Evolutionary conservation across 2,113 vertebrate genomes (phyloP).

Genomic region (Camelus bactrianus): DNA sequence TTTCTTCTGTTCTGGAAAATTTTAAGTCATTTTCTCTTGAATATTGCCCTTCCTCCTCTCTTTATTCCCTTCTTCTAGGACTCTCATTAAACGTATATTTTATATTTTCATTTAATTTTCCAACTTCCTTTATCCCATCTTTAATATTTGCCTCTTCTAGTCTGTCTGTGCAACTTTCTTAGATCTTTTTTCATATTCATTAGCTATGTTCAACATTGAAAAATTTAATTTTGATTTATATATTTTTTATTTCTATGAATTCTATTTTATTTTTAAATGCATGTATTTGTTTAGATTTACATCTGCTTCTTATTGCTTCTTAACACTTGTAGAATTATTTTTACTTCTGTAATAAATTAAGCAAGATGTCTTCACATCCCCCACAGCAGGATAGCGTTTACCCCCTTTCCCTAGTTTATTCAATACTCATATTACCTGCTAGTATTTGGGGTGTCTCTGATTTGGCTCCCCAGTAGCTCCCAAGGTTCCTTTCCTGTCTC

Average conservation of each 20-base stretch:
- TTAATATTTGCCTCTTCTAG: not conserved
- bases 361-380: not conserved
- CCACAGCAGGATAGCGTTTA: not conserved
- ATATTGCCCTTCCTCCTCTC: not conserved
- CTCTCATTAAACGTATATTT: not conserved
- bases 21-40: not conserved
- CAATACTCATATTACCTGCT: not conserved
- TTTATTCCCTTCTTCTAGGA: not conserved
- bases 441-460: not conserved
- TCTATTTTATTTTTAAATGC: not conserved
- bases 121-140: not conserved
- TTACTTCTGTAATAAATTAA: not conserved
- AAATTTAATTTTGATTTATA: not conserved
- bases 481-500: not conserved
- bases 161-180: not conserved
- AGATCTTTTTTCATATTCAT: not conserved
- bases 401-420: not conserved
- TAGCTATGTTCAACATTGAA: not conserved
- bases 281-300: not conserved
- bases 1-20: constrained; percentile 26
- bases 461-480: not conserved
- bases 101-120: not conserved
- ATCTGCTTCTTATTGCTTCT: not conserved
- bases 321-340: not conserved
- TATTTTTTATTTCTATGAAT: not conserved